phyloP scores from a whole-genome alignment of 2,113 vertebrate genomes.

The Psammodynastes pulverulentus region DNA sequence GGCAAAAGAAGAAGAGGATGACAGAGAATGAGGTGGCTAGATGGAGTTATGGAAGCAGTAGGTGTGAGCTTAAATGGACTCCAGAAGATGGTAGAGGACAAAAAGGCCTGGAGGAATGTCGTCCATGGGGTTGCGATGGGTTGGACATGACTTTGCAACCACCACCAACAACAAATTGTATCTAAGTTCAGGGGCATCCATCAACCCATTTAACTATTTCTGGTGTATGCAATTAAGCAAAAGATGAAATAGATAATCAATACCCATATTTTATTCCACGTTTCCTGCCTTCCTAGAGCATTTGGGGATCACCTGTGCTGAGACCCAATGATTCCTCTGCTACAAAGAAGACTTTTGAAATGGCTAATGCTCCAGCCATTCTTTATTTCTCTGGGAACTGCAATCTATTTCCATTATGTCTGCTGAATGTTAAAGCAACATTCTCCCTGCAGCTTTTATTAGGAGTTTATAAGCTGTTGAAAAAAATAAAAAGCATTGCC shows the following conservation, averaged over 20 bases:
- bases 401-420: background rate
- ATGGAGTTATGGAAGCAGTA: no score
- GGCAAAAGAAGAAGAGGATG: no score
- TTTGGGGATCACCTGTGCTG: accelerated
- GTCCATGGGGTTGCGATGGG: no score
- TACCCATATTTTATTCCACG: background rate
- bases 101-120: no score
- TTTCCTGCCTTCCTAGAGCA: background rate
- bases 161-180: background rate
- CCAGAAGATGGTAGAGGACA: no score
- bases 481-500: background rate
- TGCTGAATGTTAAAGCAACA: background rate
- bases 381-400: background rate
- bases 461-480: background rate
- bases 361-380: background rate
- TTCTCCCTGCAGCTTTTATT: background rate
- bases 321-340: background rate
- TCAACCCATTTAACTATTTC: background rate
- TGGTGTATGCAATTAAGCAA: background rate
- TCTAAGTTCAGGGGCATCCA: background rate
- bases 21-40: no score
- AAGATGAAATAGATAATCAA: background rate
- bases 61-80: no score
- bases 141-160: no score
- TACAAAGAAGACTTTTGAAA: background rate